Evolutionary conservation across 2,888 invertebrate genomes (phyloP).

Genomic region (Heliconius aoede): DNA sequence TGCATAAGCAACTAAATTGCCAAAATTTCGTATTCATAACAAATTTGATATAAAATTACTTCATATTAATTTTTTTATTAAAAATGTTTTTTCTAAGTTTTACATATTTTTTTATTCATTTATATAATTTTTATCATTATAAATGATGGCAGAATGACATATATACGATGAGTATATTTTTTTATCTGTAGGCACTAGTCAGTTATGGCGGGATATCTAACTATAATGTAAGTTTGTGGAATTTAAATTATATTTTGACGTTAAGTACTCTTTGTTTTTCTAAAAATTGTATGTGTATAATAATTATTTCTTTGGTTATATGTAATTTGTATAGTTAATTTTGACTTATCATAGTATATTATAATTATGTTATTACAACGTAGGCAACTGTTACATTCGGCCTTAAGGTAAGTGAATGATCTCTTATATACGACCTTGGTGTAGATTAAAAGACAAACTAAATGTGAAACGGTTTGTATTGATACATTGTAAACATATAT

Average conservation of each 20-base stretch:
- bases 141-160: neutral
- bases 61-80: too few species aligned
- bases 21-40: too few species aligned
- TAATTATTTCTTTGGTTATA: neutral
- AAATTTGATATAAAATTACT: neutral
- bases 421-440: neutral
- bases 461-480: neutral
- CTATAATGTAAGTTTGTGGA: neutral
- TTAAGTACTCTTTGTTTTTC: too few species aligned
- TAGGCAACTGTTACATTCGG: neutral
- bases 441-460: neutral
- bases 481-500: neutral
- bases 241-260: too few species aligned
- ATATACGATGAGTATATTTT: neutral
- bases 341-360: neutral
- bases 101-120: neutral
- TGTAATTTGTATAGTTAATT: neutral
- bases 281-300: too few species aligned
- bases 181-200: neutral
- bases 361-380: neutral
- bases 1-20: too few species aligned
- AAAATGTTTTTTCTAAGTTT: too few species aligned
- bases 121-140: too few species aligned
- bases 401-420: conserved; percentile 4
- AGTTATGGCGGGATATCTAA: neutral